Base-by-base conservation (phyloP, 2,797 vertebrate genomes). In the Poecile montanus region DNA sequence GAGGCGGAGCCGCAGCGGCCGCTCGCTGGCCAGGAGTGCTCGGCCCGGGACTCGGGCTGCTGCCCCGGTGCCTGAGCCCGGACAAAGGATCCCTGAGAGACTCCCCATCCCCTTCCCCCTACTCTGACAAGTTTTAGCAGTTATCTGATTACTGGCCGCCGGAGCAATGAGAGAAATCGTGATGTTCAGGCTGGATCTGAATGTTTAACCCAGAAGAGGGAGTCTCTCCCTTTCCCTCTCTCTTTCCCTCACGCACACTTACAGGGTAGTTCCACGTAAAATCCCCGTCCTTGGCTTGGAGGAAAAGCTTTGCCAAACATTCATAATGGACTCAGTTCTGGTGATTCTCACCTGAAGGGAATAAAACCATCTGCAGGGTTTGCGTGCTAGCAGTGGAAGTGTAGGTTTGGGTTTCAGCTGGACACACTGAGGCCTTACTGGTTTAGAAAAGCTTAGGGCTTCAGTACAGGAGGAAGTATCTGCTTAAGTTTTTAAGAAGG, bases 171-270 rank as follows among this genome's bases (percentile, higher is more conserved):
- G 74, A 73, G 79, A 56, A 63, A 76, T 54, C 5, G 6, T 38
- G 77, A 15, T 51, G 70, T 51, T 76, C 13, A 56, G 62, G 11
- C 48, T 92, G 91, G 90, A 78, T 90, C 85, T 75, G 72, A 88
- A 54, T 53, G 48, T 56, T 91, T 85, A 91, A 95, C 88, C 88
- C 92, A 85, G 93, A 93, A 90, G 85, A 94, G 92, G 95, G 88
- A 95, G 83, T 88, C 79, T 72, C 62, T 66, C 88, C 60, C 51
- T 87, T 36, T 63, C 27, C 27, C 53, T 30, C 25, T 48, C 47
- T 48, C 38, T 56, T 50, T 51, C 47, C 20, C 68, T 40, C 54
- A 51, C 10, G 2, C 51, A 44, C 50, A 5, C n/a, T 67, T 47
- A 30, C 27, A 50, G 42, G 47, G 17, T 4, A 58, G 38, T 73